phyloP scores from a whole-genome alignment of 2,888 invertebrate species.

The Melanchra persicariae region DNA sequence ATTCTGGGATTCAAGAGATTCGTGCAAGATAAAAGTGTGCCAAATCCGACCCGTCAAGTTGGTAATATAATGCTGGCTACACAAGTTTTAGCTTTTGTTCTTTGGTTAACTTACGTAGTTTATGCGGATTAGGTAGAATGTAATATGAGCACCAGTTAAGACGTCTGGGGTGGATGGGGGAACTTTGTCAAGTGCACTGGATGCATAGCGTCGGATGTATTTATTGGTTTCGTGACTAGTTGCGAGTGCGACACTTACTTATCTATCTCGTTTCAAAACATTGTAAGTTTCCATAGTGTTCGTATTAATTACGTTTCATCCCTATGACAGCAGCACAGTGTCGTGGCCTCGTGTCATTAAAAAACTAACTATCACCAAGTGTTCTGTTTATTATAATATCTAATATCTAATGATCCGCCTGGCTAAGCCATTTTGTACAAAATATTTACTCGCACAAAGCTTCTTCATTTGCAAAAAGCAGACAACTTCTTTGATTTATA shows the following conservation, averaged over 20 bases:
- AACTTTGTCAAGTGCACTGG: slow-evolving; percentile 30
- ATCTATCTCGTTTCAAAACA: slow-evolving; percentile 24
- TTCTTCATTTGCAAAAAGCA: too few relatives aligned
- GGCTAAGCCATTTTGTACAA: too few relatives aligned
- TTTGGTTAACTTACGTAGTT: slow-evolving; percentile 37
- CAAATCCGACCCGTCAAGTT: slow-evolving; percentile 37
- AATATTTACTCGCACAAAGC: too few relatives aligned
- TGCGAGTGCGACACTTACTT: slow-evolving; percentile 13
- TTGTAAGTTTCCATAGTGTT: not conserved
- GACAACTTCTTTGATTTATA: too few relatives aligned
- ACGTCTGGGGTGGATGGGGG: slow-evolving; percentile 16
- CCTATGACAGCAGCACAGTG: not conserved
- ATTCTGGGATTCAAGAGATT: slow-evolving; percentile 50
- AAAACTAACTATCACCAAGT: not conserved
- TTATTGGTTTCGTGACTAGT: not conserved
- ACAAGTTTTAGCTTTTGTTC: slow-evolving; percentile 35
- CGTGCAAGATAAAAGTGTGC: slow-evolving; percentile 49
- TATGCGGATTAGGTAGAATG: slow-evolving; percentile 9
- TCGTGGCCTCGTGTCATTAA: not conserved
- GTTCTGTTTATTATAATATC: too few relatives aligned
- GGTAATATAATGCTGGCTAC: slow-evolving; percentile 42
- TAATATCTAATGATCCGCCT: fast-evolving
- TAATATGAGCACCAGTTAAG: slow-evolving; percentile 6
- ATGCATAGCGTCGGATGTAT: slow-evolving; percentile 17
- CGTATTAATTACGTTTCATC: not conserved